phyloP scores from a whole-genome alignment of 2,113 vertebrate genomes.

The Cryptotis parvus region DNA sequence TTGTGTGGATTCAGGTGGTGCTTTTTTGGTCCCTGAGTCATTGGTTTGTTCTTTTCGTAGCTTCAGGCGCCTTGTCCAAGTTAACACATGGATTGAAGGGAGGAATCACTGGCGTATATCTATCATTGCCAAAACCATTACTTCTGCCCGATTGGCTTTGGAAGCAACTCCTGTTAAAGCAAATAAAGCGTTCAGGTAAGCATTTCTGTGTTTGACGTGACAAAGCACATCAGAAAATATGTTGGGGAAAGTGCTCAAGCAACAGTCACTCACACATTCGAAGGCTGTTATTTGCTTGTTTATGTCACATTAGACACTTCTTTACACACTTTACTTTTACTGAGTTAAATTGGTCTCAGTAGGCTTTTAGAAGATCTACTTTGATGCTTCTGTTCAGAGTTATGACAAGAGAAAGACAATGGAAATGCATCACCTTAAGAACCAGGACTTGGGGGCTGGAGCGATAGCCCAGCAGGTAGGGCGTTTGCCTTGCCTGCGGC shows the following conservation, averaged over 20 bases:
- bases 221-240: not conserved
- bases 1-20: not conserved
- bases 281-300: not conserved
- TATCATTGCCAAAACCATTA: constrained; percentile 99
- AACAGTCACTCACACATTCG: not conserved
- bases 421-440: not conserved
- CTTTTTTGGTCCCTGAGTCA: constrained; percentile 13
- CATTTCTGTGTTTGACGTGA: not conserved
- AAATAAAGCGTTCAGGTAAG: constrained; percentile 96
- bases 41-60: constrained; percentile 84
- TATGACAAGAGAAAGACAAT: not conserved
- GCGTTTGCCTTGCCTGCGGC: no score
- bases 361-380: not conserved
- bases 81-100: constrained; percentile 94
- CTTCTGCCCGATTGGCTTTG: constrained; percentile 98
- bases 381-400: not conserved
- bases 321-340: constrained; percentile 27
- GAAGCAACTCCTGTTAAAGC: constrained; percentile 97
- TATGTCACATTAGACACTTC: not conserved
- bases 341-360: not conserved
- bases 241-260: not conserved
- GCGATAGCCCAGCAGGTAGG: no score
- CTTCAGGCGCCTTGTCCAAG: constrained; percentile 95
- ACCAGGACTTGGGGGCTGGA: no score
- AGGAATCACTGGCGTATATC: constrained; percentile 97